Base-by-base conservation (phyloP, 2,888 invertebrate genomes). In the Pseudoips prasinana region DNA sequence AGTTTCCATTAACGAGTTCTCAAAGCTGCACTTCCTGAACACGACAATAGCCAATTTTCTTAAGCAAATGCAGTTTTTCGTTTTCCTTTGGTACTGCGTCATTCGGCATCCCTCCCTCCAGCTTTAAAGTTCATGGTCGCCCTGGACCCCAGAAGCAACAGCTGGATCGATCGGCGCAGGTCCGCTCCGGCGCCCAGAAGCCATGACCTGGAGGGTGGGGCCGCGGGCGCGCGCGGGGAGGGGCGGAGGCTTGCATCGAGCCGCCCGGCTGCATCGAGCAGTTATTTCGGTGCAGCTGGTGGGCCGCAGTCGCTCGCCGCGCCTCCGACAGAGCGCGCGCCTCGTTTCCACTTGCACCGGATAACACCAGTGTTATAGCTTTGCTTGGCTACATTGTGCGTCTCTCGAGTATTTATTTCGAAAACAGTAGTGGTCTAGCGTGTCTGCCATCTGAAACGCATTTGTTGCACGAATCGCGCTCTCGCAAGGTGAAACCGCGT, bases 211-310 rank as follows among this genome's bases (percentile, higher is more conserved):
- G 69, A 73, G 71, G 67, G 59, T 60, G 52, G 38, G 58, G 40
- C 59, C 25, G 43, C 10, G 25, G 34, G 38, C 20, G 33, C 29
- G 20, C 31, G 37, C 46, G 50, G 55, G 55, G 40, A 43, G 44
- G 60, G 44, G 59, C 58, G 51, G 58, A 57, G 70, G 69, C 64
- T 65, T 85, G 86, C 86, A 85, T 76, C 76, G 74, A 77, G 67
- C 81, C 77, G 80, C 85, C 84, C 66, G 86, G 83, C 72, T 86
- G 84, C 85, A 85, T 30, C 63, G 75, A 84, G 84, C 85, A 83
- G 84, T 82, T 88, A 88, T 87, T 88, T 88, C 82, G 80, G 86
- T 88, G 88, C 87, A 88, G 74, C 79, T 71, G 63, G 42, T 62
- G 46, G 48, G 59, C 62, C 82, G 66, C 83, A 84, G 84, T 85